Evolutionary conservation across 2,888 invertebrate species (phyloP).

Genomic region (Pyrocoelia pectoralis): DNA sequence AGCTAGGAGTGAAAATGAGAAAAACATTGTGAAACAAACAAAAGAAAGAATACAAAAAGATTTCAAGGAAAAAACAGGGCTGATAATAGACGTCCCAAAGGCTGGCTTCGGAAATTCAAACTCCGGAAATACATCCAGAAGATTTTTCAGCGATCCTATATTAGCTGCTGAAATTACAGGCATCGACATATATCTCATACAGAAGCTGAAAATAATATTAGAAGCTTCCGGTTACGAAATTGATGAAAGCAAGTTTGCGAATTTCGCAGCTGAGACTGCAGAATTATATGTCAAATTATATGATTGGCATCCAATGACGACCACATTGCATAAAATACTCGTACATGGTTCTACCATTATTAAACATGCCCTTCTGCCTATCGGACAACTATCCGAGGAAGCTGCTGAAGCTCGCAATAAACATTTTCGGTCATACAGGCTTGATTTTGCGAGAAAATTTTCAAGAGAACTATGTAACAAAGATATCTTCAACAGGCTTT

Average conservation of each 20-base stretch:
- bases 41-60: background rate
- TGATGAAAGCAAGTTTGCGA: background rate
- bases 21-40: background rate
- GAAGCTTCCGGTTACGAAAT: background rate
- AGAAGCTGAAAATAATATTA: background rate
- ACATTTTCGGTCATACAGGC: background rate
- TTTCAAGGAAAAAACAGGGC: slow-evolving; percentile 1
- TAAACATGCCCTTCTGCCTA: background rate
- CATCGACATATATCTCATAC: background rate
- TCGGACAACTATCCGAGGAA: too few relatives aligned
- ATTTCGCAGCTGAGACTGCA: background rate
- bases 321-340: background rate
- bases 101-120: background rate
- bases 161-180: background rate
- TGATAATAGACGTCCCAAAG: too few relatives aligned
- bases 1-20: too few relatives aligned
- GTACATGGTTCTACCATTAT: background rate
- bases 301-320: background rate
- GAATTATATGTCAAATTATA: background rate
- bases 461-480: background rate
- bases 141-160: background rate
- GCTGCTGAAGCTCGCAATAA: background rate
- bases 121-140: background rate
- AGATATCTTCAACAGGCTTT: background rate
- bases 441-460: background rate